Evolutionary conservation across 2,888 invertebrate genomes (phyloP), one percentile per base, ranked within the genome.

Genomic region (Salpingus planirostris): DNA sequence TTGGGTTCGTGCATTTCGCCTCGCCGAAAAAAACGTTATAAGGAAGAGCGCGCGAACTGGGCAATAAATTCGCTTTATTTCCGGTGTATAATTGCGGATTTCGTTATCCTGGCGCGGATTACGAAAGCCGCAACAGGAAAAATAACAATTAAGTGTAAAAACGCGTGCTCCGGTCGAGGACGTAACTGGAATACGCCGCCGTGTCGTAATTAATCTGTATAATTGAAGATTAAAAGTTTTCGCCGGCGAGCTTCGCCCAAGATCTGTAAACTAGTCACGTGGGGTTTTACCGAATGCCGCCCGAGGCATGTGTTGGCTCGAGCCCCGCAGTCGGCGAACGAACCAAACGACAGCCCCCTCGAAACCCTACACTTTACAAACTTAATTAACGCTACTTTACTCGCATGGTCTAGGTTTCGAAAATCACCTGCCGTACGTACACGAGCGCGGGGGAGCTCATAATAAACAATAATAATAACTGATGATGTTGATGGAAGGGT

Each of bases 341-440:
- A n/a, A n/a, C 21, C 21, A n/a, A 21, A 11, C n/a, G 11, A 21
- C 11, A n/a, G n/a, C 2, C 5, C 3, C 3, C 5, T 10, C 12
- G 26, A 2, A 31, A 29, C 36, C 31, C 29, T 36, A 32, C 31
- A 36, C 32, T 36, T 32, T 28, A 15, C 32, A 32, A 29, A 32
- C 32, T 36, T 36, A 36, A 36, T 36, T 36, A 32, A 36, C 31
- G 29, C 32, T 36, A 32, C 28, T 36, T 27, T 21, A 25, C 36
- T 36, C 32, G 27, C 28, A 31, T 29, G 36, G 29, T 18, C 22
- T 29, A 11, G 27, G 31, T 29, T 30, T 29, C 13, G 33, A 28
- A 3, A 27, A 36, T n/a, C n/a, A n/a, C n/a, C n/a, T n/a, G n/a
- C n/a, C n/a, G n/a, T n/a, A n/a, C n/a, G n/a, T n/a, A n/a, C n/a